A percentile compares a stretch with the other conserved stretches of the same genome.
Evolutionary conservation across 2,888 invertebrate species (phyloP).

Genomic region (Ferrisia virgata): DNA sequence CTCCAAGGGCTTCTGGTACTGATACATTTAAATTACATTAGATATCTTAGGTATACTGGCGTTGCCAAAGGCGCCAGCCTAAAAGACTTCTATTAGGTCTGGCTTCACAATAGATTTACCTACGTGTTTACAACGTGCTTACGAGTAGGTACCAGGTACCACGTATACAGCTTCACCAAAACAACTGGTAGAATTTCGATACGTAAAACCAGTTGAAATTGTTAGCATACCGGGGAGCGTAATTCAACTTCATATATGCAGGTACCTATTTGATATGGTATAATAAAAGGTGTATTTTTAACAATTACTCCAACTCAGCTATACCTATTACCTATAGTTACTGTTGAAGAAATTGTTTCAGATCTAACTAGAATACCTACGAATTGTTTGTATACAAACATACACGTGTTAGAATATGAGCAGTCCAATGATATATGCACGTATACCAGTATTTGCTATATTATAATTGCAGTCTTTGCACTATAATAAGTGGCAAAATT

Average conservation of each 20-base stretch:
- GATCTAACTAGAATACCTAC: no score
- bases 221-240: constrained; percentile 21
- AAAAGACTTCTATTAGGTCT: constrained; percentile 4
- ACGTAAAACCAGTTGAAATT: constrained; percentile 21
- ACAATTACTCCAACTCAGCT: no score
- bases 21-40: background rate
- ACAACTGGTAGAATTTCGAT: background rate
- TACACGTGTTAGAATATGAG: background rate
- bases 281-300: no score
- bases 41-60: background rate
- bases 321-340: no score
- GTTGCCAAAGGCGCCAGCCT: constrained; percentile 20
- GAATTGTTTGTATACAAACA: no score
- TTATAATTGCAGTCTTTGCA: background rate
- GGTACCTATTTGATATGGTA: background rate
- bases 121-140: background rate
- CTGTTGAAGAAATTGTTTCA: no score
- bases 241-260: background rate
- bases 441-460: background rate
- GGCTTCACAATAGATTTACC: constrained; percentile 1
- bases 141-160: no score
- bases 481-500: background rate
- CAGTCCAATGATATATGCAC: background rate
- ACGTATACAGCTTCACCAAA: background rate
- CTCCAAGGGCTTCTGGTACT: constrained; percentile 13